phyloP scores from a whole-genome alignment of 2,797 vertebrate genomes.

The Gymnodraco acuticeps region DNA sequence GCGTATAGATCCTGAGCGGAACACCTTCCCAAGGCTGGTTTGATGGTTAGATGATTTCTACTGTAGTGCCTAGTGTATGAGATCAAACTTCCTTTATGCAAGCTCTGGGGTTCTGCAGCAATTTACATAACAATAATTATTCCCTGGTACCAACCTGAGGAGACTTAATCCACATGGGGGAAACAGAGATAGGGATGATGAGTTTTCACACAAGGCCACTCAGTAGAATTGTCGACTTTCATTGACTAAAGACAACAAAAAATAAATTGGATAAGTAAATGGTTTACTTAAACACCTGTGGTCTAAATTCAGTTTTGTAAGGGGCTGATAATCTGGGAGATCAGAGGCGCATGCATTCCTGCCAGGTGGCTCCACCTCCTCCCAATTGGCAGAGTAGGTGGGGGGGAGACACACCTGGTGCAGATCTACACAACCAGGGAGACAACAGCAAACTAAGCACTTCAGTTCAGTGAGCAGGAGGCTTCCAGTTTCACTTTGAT shows the following conservation, averaged over 20 bases:
- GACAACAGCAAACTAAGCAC: no score
- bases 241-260: not conserved
- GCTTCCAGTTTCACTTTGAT: no score
- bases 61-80: slow-evolving; percentile 8
- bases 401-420: no score
- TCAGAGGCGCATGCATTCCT: no score
- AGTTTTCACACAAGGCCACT: slow-evolving; percentile 7
- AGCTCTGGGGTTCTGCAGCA: slow-evolving; percentile 23
- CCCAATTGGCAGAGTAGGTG: no score
- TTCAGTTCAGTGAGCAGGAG: no score
- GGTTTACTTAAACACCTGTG: not conserved
- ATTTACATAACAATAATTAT: slow-evolving; percentile 20
- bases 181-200: slow-evolving; percentile 21
- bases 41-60: slow-evolving; percentile 24
- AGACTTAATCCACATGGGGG: slow-evolving; percentile 9
- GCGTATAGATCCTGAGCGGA: slow-evolving; percentile 19
- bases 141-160: slow-evolving; percentile 7
- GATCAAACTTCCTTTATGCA: slow-evolving; percentile 23
- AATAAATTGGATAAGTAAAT: not conserved
- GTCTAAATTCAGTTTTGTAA: slow-evolving; percentile 1
- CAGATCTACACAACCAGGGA: no score
- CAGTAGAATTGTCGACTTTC: not conserved
- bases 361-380: no score
- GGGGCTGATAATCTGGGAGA: no score
- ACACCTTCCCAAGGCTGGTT: not conserved